Evolutionary conservation across 2,797 vertebrate genomes (phyloP).

Genomic region (Gymnoscopelus braueri): DNA sequence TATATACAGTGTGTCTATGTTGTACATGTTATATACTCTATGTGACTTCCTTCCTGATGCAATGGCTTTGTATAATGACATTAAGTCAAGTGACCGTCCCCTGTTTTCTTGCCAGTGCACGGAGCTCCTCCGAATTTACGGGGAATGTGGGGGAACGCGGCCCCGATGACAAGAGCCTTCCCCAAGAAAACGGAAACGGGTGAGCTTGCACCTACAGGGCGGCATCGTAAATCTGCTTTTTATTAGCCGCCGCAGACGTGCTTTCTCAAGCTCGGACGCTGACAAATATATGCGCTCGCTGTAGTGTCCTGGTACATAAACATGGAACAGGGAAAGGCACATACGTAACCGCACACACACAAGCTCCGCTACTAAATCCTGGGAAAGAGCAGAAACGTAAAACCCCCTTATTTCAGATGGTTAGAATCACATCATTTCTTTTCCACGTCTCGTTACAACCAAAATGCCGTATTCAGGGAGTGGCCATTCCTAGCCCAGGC

Average conservation of each 20-base stretch:
- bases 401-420: constrained; percentile 34
- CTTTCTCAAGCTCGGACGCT: constrained; percentile 44
- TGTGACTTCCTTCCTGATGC: background rate
- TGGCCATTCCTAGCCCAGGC: constrained; percentile 18
- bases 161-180: constrained; percentile 38
- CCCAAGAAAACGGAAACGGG: constrained; percentile 50
- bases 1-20: too few species aligned
- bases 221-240: constrained; percentile 54
- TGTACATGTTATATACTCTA: too few species aligned
- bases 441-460: constrained; percentile 15
- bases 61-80: constrained; percentile 19
- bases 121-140: constrained; percentile 32
- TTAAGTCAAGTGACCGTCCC: constrained; percentile 11
- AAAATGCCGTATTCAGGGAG: constrained; percentile 24
- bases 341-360: constrained; percentile 10
- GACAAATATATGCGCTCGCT: constrained; percentile 40
- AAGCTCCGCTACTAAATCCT: constrained; percentile 15
- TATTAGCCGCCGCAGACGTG: constrained; percentile 50
- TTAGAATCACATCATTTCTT: constrained; percentile 31
- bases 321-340: constrained; percentile 18
- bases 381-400: constrained; percentile 36
- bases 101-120: background rate
- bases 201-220: constrained; percentile 49
- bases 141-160: constrained; percentile 19
- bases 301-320: constrained; percentile 10